A percentile compares a stretch with the other conserved stretches of the same genome.
phyloP scores from a whole-genome alignment of 2,888 invertebrate species.

The Pollenia labialis region DNA sequence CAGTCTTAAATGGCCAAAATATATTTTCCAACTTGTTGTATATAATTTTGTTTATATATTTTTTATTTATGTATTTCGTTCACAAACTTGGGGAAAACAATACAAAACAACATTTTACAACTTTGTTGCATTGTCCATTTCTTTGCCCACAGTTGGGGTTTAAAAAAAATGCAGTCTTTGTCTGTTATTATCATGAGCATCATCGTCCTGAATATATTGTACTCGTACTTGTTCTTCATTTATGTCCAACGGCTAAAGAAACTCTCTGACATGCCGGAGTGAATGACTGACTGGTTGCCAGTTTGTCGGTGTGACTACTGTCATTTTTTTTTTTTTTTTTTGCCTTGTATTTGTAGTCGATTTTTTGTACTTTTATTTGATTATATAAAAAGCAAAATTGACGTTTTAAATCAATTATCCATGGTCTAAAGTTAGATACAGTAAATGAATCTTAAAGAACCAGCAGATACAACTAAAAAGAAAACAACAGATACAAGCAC shows the following conservation, averaged over 20 bases:
- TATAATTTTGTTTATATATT: not conserved
- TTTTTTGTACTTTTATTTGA: constrained; percentile 40
- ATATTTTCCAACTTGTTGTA: not conserved
- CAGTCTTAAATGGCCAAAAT: too few species aligned
- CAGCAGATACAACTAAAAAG: not conserved
- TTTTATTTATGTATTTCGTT: not conserved
- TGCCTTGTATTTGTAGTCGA: not conserved
- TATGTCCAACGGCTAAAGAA: constrained; percentile 12
- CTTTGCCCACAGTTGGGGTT: constrained; percentile 4
- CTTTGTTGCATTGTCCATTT: constrained; percentile 46
- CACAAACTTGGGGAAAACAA: not conserved
- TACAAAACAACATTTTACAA: constrained; percentile 26
- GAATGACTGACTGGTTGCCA: constrained; percentile 32
- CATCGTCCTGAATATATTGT: not conserved
- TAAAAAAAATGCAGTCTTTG: not conserved
- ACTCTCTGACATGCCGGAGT: not conserved
- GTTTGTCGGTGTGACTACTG: constrained; percentile 7
- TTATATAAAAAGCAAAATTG: constrained; percentile 56
- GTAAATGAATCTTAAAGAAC: constrained; percentile 39
- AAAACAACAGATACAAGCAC: not conserved
- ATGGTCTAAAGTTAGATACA: constrained; percentile 43
- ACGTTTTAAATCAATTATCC: constrained; percentile 71
- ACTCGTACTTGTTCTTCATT: not conserved
- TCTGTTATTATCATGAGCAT: constrained; percentile 9
- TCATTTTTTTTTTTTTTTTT: constrained; percentile 10